A percentile compares a stretch with the other conserved stretches of the same genome.
phyloP scores from a whole-genome alignment of 2,888 invertebrate genomes.

The Gandaritis pyraliata region DNA sequence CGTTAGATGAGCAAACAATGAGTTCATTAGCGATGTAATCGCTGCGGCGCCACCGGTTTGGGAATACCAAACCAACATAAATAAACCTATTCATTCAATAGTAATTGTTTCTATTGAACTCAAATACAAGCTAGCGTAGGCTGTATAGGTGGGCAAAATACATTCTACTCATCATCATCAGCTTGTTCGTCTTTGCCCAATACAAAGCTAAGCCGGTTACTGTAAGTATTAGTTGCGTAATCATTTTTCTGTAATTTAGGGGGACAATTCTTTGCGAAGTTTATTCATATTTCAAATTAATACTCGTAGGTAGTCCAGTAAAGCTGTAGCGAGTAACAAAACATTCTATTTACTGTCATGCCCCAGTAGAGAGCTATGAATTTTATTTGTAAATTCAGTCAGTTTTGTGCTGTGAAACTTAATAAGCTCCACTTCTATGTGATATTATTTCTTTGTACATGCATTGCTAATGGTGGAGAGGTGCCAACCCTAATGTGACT shows the following conservation, averaged over 20 bases:
- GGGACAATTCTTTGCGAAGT: too few species aligned
- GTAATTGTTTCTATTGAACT: slow-evolving; percentile 23
- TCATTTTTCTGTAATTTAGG: too few species aligned
- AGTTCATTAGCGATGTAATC: slow-evolving; percentile 81
- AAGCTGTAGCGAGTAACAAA: too few species aligned
- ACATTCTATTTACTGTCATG: too few species aligned
- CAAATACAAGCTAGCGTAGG: slow-evolving; percentile 7
- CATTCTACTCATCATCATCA: too few species aligned
- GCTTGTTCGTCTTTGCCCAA: too few species aligned
- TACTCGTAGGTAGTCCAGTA: too few species aligned
- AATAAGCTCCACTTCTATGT: neutral
- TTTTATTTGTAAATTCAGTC: too few species aligned
- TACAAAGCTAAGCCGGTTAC: too few species aligned
- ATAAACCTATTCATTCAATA: slow-evolving; percentile 24
- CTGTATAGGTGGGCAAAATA: neutral
- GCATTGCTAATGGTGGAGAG: slow-evolving; percentile 12
- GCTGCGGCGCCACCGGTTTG: slow-evolving; percentile 61
- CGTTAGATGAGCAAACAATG: slow-evolving; percentile 81
- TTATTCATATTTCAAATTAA: too few species aligned
- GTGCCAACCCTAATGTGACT: slow-evolving; percentile 33
- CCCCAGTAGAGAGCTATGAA: too few species aligned
- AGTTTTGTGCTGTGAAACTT: neutral
- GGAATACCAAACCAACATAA: slow-evolving; percentile 28
- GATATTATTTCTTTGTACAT: neutral
- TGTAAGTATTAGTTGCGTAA: too few species aligned